Evolutionary conservation across 2,113 vertebrate species (phyloP).

Genomic region (Ascaphus truei): DNA sequence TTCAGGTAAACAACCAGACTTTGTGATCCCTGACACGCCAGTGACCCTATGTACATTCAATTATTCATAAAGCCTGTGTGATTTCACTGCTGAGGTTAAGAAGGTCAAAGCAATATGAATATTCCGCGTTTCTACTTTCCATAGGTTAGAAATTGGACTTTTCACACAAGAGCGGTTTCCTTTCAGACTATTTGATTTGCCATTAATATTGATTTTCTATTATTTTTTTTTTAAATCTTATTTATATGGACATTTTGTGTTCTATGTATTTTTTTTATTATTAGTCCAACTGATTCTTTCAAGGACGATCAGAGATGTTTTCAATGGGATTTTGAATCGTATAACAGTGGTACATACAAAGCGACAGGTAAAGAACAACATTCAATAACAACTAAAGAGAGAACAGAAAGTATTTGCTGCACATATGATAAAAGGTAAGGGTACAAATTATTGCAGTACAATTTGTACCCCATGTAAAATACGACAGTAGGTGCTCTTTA

Average conservation of each 20-base stretch:
- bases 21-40: constrained; percentile 33
- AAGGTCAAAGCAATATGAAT: constrained; percentile 31
- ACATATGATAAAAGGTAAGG: too few species aligned
- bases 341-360: too few species aligned
- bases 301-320: not conserved
- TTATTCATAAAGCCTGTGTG: constrained; percentile 27
- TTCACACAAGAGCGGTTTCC: constrained; percentile 23
- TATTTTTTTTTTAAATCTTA: constrained; percentile 6
- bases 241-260: constrained; percentile 12
- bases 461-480: too few species aligned
- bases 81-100: constrained; percentile 25
- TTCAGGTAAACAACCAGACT: constrained; percentile 20
- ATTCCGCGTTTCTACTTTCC: constrained; percentile 12
- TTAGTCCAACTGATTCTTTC: not conserved
- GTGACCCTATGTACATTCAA: constrained; percentile 20
- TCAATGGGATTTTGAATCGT: not conserved
- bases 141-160: constrained; percentile 30
- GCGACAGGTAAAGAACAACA: too few species aligned
- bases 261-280: constrained; percentile 9
- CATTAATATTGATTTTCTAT: constrained; percentile 38
- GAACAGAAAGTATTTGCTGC: too few species aligned
- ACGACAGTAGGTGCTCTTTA: too few species aligned
- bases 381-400: too few species aligned
- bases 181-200: constrained; percentile 30
- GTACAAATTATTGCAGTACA: too few species aligned